These are phyloP conservation scores for Ammodytes dubius DNA, from an alignment of 2,113 vertebrate genomes.

Conservation along the genomic window DNA sequence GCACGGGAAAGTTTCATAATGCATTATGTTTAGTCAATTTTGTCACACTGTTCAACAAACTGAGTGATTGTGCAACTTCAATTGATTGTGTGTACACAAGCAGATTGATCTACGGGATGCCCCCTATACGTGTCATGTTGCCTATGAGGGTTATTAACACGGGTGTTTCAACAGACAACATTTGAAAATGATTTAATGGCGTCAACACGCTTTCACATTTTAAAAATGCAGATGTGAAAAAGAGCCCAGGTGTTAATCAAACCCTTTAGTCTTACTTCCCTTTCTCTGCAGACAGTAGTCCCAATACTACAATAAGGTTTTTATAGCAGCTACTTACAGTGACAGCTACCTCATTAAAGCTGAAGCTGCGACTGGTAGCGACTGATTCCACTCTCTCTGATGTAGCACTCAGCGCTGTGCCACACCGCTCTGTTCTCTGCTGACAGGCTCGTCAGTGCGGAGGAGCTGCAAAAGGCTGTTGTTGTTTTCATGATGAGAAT, in stretches of 20 bases:
- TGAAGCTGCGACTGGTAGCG: conserved; percentile 1
- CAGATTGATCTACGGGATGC: not conserved
- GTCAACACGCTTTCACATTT: not conserved
- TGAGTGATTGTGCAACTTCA: not conserved
- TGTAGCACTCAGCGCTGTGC: not conserved
- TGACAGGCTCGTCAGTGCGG: conserved; percentile 37
- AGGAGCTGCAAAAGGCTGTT: conserved; percentile 47
- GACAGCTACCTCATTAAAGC: conserved; percentile 48
- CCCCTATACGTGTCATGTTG: not conserved
- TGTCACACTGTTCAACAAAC: not conserved
- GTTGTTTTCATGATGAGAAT: conserved; percentile 70
- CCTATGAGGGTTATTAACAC: not conserved
- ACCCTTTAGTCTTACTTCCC: not conserved
- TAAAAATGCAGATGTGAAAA: conserved; percentile 33
- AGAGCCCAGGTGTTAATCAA: not conserved
- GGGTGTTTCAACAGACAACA: conserved; percentile 3
- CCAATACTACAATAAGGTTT: conserved; percentile 13
- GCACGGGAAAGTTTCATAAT: not conserved
- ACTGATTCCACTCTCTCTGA: conserved; percentile 31
- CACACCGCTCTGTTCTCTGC: conserved; percentile 6
- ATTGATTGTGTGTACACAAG: not conserved
- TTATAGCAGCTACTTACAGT: conserved; percentile 25
- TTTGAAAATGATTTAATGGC: not conserved
- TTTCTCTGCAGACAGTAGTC: conserved; percentile 10
- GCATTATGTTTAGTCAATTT: not conserved